A percentile compares a stretch with the other conserved stretches of the same genome.
phyloP scores from a whole-genome alignment of 1,140 invertebrate genomes.

The Pseudomyrmex gracilis region DNA sequence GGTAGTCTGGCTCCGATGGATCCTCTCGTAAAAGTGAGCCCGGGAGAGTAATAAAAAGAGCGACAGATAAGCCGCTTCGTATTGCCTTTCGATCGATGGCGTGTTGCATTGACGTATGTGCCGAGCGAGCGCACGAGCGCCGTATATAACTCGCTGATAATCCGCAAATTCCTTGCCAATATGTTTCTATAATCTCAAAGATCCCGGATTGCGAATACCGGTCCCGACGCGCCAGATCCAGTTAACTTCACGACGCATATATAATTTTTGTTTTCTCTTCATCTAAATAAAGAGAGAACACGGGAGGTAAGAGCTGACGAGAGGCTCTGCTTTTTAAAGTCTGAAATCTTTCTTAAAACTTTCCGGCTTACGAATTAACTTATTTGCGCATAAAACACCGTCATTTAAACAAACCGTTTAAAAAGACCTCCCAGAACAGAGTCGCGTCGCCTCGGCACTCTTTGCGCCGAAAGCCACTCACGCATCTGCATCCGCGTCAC shows the following conservation, averaged over 20 bases:
- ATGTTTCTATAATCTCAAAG: constrained; percentile 60
- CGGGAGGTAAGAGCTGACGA: background rate
- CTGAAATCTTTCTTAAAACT: constrained; percentile 23
- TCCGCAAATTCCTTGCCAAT: constrained; percentile 60
- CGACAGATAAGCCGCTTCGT: constrained; percentile 72
- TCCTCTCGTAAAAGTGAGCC: constrained; percentile 75
- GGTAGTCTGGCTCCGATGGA: constrained; percentile 57
- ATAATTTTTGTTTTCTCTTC: background rate
- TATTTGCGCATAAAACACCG: constrained; percentile 30
- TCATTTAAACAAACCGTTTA: constrained; percentile 10
- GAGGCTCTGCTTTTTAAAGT: background rate
- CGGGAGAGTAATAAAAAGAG: constrained; percentile 75
- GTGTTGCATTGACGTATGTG: constrained; percentile 62
- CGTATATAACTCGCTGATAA: constrained; percentile 40
- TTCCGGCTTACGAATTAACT: constrained; percentile 2
- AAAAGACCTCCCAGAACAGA: background rate
- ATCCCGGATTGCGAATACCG: constrained; percentile 40
- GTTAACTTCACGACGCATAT: constrained; percentile 2
- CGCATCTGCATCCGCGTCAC: constrained; percentile 56
- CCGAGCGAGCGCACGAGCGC: constrained; percentile 28
- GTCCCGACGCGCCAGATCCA: background rate
- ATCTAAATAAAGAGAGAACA: constrained; percentile 3
- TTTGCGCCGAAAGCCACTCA: constrained; percentile 39
- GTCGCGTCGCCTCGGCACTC: constrained; percentile 18
- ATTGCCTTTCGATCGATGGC: constrained; percentile 71